These are phyloP conservation scores for Arothron firmamentum DNA, from an alignment of 2,113 vertebrate species.

Conservation along the genomic window DNA sequence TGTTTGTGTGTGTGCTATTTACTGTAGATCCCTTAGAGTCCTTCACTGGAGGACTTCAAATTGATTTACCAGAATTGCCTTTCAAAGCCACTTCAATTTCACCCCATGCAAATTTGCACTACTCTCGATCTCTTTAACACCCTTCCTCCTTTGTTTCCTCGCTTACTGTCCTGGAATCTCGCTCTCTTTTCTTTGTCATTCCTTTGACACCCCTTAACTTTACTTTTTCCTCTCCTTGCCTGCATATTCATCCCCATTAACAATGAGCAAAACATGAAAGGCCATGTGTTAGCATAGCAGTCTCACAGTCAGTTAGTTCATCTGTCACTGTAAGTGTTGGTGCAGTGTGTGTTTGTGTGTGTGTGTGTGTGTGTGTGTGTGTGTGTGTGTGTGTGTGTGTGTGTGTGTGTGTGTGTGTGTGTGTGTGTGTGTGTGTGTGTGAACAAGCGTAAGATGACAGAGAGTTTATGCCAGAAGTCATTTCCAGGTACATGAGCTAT, in stretches of 20 bases:
- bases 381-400: constrained; percentile 2
- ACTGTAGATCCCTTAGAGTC: constrained; percentile 43
- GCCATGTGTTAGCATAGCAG: constrained; percentile 25
- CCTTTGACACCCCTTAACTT: not conserved
- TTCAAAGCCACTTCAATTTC: constrained; percentile 64
- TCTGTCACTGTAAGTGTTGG: constrained; percentile 32
- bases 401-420: constrained; percentile 2
- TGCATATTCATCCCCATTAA: constrained; percentile 28
- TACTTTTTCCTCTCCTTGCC: not conserved
- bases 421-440: constrained; percentile 20
- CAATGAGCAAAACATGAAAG: constrained; percentile 26
- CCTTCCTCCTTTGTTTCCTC: constrained; percentile 4
- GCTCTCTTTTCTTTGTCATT: constrained; percentile 12
- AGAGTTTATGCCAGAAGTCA: constrained; percentile 31
- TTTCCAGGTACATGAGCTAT: too few species aligned
- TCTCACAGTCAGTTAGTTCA: constrained; percentile 39
- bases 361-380: constrained; percentile 13
- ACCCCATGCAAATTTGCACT: constrained; percentile 62
- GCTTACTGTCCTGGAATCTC: constrained; percentile 11
- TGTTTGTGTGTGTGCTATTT: not conserved
- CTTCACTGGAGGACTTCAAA: constrained; percentile 62
- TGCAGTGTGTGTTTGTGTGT: constrained; percentile 1
- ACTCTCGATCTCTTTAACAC: constrained; percentile 19
- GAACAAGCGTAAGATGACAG: constrained; percentile 51
- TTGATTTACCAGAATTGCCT: constrained; percentile 69